Percentiles rank a stretch among this genome's conserved stretches.
phyloP scores from a whole-genome alignment of 2,888 invertebrate species.

The Macaria notata region DNA sequence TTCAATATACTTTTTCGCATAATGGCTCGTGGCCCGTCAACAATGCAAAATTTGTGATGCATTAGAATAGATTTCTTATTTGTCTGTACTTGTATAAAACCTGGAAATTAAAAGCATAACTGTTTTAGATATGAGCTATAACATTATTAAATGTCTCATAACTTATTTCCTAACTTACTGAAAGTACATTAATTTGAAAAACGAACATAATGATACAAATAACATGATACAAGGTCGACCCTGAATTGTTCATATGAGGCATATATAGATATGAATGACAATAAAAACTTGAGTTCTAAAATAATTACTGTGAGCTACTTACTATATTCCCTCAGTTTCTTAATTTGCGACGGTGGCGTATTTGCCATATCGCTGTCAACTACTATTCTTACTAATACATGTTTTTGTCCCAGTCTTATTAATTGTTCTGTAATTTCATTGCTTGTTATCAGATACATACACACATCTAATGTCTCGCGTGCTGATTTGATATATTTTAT shows the following conservation, averaged over 20 bases:
- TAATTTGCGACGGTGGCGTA: slow-evolving; percentile 73
- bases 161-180: too few relatives aligned
- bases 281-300: too few relatives aligned
- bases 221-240: too few relatives aligned
- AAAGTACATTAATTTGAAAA: too few relatives aligned
- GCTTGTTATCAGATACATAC: slow-evolving; percentile 78
- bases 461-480: slow-evolving; percentile 74
- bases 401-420: slow-evolving; percentile 72
- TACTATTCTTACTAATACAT: slow-evolving; percentile 71
- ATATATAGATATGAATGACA: too few relatives aligned
- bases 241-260: too few relatives aligned
- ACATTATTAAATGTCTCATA: too few relatives aligned
- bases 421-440: slow-evolving; percentile 74
- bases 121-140: background rate
- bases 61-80: slow-evolving; percentile 82
- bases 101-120: slow-evolving; percentile 39
- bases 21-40: slow-evolving; percentile 82
- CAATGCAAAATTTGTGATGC: slow-evolving; percentile 91
- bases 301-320: slow-evolving; percentile 40
- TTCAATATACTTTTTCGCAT: slow-evolving; percentile 64
- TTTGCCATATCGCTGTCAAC: slow-evolving; percentile 78
- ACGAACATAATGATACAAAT: too few relatives aligned
- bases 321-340: slow-evolving; percentile 72
- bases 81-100: slow-evolving; percentile 75
- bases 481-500: slow-evolving; percentile 75